Evolutionary conservation across 2,888 invertebrate genomes (phyloP), one percentile per base, ranked within the genome.

Genomic region (Phasia obesa): DNA sequence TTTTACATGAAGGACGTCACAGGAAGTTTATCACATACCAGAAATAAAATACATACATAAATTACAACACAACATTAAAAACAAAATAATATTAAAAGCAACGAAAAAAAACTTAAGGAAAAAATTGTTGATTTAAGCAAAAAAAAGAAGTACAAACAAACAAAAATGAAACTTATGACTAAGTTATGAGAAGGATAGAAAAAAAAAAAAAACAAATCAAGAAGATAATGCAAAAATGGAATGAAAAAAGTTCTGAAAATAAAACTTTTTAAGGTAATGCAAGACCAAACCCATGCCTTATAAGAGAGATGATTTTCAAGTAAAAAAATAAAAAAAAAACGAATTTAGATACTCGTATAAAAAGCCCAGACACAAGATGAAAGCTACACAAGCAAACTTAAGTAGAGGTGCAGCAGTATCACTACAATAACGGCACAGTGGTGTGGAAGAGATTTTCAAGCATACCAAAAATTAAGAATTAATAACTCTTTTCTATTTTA

Each of bases 1-100:
- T 64, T 64, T 73, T 74, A 69, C 59, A 73, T 80, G 75, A 79
- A 83, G 83, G 83, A 83, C 83, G 79, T 83, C 83, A 83, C 83
- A 83, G 83, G 83, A 83, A 83, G 83, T 83, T 76, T 83, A 79
- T 75, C 83, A 83, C 83, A 83, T 83, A 83, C 83, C 79, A 83
- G 71, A 79, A 76, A 79, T 71, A 71, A 83, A 83, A 83, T 79
- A 67, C 44, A 79, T 80, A 75, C 83, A 83, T 83, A 83, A 79
- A 83, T 83, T 83, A 83, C 75, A 76, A 49, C 53, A 62, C 60
- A 80, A 60, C 23, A 80, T 73, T 17, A 60, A 71, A 55, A 71
- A 77, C 35, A 73, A 60, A 21, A 55, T 25, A 79, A 59, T 17
- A 79, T 71, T 17, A 60, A 71, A 55, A 71, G 69, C 35, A 74